These are phyloP conservation scores for Tenualosa thibaudeaui DNA, from an alignment of 2,797 vertebrate species.

Conservation along the genomic window DNA sequence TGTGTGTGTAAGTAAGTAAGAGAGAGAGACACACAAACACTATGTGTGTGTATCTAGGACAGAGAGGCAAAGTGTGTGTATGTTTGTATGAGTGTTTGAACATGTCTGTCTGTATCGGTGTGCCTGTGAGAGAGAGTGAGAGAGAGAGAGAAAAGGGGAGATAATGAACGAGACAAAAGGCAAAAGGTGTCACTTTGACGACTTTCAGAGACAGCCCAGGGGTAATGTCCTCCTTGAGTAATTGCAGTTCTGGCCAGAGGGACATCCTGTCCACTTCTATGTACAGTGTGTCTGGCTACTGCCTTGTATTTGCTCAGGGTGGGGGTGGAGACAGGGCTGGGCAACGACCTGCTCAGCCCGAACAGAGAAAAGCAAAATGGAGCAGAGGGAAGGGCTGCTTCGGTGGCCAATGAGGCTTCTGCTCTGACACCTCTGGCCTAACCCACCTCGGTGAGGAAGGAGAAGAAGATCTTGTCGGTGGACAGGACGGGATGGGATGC, in stretches of 20 bases:
- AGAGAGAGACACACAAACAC: not conserved
- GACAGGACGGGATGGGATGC: constrained; percentile 88
- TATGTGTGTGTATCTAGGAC: too few species aligned
- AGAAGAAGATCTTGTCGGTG: constrained; percentile 86
- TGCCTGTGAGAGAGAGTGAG: not conserved
- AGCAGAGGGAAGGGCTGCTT: not conserved
- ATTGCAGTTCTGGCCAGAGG: constrained; percentile 15
- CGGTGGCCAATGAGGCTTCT: not conserved
- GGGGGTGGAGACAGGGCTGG: not conserved
- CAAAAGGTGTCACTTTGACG: constrained; percentile 16
- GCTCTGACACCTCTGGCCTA: too few species aligned
- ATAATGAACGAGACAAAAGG: not conserved
- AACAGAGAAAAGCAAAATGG: not conserved
- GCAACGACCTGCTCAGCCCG: too few species aligned
- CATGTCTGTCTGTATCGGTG: not conserved
- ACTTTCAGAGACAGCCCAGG: constrained; percentile 13
- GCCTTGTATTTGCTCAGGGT: constrained; percentile 6
- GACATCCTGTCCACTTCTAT: constrained; percentile 30
- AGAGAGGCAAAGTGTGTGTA: not conserved
- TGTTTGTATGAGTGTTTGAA: not conserved
- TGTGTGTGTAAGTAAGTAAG: constrained; percentile 1
- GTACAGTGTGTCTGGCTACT: constrained; percentile 24
- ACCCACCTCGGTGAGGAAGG: constrained; percentile 89
- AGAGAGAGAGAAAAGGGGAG: not conserved
- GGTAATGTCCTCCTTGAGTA: constrained; percentile 14